phyloP scores from a whole-genome alignment of 1,140 invertebrate species.

The Holotrichia oblita region DNA sequence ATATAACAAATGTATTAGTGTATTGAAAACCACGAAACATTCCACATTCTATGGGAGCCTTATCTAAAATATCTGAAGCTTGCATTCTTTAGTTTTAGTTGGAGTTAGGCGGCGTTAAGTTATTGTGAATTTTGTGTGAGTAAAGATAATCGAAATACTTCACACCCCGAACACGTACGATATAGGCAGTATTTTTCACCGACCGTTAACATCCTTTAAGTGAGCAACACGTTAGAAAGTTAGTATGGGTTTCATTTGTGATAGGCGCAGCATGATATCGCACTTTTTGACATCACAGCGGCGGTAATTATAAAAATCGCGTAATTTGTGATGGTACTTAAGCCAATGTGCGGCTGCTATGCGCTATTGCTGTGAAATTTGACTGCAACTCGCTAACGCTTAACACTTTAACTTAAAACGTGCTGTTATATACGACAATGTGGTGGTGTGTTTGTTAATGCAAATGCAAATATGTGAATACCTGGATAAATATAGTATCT shows the following conservation, averaged over 20 bases:
- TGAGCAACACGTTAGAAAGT: constrained; percentile 1
- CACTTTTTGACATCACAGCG: constrained; percentile 21
- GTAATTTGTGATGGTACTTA: constrained; percentile 29
- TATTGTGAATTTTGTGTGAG: background rate
- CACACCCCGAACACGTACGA: background rate
- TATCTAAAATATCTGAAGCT: background rate
- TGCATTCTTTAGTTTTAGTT: background rate
- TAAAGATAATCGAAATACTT: background rate
- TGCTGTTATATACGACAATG: background rate
- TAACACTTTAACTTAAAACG: constrained; percentile 5
- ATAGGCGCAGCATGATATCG: constrained; percentile 20
- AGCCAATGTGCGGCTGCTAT: constrained; percentile 4
- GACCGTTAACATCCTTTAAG: constrained; percentile 1
- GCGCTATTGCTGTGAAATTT: background rate
- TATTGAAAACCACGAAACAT: background rate
- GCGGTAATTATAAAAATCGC: constrained; percentile 20
- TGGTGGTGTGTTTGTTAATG: background rate
- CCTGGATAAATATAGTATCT: background rate
- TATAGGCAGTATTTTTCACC: background rate
- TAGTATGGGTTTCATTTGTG: background rate
- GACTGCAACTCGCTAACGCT: background rate
- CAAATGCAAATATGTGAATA: background rate
- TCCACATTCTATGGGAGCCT: background rate
- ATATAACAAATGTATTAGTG: too few species aligned
- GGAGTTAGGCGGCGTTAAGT: background rate